These are phyloP conservation scores for Lacerta viridis DNA, from an alignment of 2,797 vertebrate species.

Conservation along the genomic window DNA sequence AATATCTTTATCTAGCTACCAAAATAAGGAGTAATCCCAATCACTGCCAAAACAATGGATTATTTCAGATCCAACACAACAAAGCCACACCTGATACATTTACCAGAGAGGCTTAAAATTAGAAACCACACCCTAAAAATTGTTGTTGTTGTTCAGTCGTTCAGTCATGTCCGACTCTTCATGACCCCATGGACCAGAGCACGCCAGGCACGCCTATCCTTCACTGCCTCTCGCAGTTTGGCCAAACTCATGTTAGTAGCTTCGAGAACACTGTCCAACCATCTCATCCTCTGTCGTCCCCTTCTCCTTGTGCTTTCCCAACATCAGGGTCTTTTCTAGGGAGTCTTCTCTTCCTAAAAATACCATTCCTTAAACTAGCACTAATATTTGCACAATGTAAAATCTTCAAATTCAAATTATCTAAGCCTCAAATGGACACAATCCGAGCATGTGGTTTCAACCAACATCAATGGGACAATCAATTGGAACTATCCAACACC, in stretches of 20 bases:
- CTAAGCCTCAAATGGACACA: neutral
- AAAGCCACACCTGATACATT: conserved; percentile 33
- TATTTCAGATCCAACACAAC: neutral
- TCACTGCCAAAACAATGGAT: conserved; percentile 8
- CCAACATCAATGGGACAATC: neutral
- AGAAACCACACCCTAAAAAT: conserved; percentile 13
- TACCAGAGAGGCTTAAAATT: conserved; percentile 33
- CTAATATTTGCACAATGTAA: conserved; percentile 11
- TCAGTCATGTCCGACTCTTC: too few relatives aligned
- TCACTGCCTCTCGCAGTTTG: too few relatives aligned
- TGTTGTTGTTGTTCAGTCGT: too few relatives aligned
- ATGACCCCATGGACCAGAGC: too few relatives aligned
- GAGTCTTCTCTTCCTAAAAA: neutral
- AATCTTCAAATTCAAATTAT: neutral
- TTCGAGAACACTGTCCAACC: too few relatives aligned
- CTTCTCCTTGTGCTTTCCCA: too few relatives aligned
- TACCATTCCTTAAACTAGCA: conserved; percentile 12
- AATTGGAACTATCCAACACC: neutral
- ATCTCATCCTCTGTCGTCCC: too few relatives aligned
- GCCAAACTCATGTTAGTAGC: too few relatives aligned
- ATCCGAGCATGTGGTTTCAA: neutral
- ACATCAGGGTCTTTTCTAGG: too few relatives aligned
- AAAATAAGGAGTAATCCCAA: neutral
- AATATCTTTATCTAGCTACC: neutral
- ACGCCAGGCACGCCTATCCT: too few relatives aligned